Evolutionary conservation across 2,113 vertebrate genomes (phyloP).

Genomic region (Chaetodon auriga): DNA sequence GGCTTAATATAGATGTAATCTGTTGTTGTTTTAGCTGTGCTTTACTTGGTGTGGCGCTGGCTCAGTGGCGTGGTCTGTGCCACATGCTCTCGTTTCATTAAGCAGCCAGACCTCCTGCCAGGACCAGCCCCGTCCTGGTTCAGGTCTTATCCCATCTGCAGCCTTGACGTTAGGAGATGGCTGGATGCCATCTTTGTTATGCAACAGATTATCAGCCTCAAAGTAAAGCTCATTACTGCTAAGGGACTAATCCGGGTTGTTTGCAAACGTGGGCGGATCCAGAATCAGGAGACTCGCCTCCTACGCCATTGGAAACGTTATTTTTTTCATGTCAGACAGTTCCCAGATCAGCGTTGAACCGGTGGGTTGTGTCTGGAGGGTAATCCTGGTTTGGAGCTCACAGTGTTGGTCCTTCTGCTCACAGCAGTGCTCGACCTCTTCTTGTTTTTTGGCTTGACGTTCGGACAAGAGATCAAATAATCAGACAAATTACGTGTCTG

Average conservation of each 20-base stretch:
- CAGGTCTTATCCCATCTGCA: constrained; percentile 38
- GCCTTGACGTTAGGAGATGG: constrained; percentile 41
- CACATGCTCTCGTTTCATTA: constrained; percentile 23
- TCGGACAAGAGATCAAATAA: neutral
- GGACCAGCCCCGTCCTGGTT: constrained; percentile 39
- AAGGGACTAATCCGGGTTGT: constrained; percentile 11
- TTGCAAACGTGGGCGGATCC: constrained; percentile 36
- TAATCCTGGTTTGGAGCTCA: constrained; percentile 24
- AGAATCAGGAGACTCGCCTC: neutral
- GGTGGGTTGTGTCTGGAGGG: neutral
- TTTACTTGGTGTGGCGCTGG: constrained; percentile 15
- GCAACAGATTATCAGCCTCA: constrained; percentile 62
- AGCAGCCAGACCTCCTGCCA: constrained; percentile 11
- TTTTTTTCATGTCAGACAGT: neutral
- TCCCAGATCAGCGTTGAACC: constrained; percentile 11
- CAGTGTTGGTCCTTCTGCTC: neutral
- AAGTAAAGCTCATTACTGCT: constrained; percentile 72
- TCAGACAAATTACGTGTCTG: neutral
- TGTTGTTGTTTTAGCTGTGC: neutral
- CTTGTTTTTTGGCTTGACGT: too few species aligned
- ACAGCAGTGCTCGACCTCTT: neutral
- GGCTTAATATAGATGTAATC: neutral
- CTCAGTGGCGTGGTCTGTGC: neutral
- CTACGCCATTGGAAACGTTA: neutral
- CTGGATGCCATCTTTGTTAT: constrained; percentile 51